phyloP scores from a whole-genome alignment of 2,113 vertebrate species.

The Proteles cristata region DNA sequence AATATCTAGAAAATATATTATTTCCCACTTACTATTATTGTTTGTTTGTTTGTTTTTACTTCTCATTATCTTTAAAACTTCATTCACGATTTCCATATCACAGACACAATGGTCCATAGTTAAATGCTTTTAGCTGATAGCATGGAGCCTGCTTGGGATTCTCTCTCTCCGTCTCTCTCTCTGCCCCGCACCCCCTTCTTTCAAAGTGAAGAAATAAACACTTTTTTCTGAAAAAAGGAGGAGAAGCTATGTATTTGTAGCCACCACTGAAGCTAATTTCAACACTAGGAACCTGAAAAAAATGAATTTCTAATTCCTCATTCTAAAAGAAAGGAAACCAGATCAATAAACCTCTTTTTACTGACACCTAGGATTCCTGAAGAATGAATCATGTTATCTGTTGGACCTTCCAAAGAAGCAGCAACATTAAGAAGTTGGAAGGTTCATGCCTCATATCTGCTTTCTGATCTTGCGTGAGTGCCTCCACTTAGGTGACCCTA shows the following conservation, averaged over 20 bases:
- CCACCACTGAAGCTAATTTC: neutral
- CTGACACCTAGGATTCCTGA: neutral
- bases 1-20: neutral
- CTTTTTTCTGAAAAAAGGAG: too few relatives aligned
- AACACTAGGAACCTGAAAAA: neutral
- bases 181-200: too few relatives aligned
- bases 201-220: too few relatives aligned
- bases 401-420: neutral
- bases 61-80: neutral
- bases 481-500: neutral
- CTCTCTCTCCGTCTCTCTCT: too few relatives aligned
- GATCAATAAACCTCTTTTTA: neutral
- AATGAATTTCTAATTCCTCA: neutral
- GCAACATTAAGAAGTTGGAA: neutral
- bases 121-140: neutral
- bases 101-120: rapidly evolving
- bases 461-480: neutral
- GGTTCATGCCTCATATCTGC: neutral
- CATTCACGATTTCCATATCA: neutral
- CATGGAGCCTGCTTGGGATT: too few relatives aligned
- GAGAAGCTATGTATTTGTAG: neutral
- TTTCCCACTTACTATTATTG: neutral
- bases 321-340: neutral
- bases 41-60: neutral
- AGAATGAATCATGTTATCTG: neutral